Conservation (phyloP, 2,113 vertebrate genomes). For the Psittacus erithacus region DNA sequence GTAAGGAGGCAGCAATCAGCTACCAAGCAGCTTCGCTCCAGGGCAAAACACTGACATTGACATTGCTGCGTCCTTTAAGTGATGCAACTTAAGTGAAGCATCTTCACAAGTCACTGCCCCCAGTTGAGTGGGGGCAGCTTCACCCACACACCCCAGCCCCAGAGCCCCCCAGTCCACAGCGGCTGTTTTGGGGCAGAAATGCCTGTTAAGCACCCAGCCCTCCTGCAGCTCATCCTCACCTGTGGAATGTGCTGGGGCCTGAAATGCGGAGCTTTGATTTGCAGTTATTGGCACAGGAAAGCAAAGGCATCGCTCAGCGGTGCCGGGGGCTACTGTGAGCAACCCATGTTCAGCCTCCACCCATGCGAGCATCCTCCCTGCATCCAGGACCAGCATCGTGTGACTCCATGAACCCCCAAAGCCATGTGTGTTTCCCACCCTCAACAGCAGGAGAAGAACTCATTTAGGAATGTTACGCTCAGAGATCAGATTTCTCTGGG, state of each 20-base stretch:
- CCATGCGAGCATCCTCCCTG: background rate
- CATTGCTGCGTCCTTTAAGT: background rate
- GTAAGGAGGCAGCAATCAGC: background rate
- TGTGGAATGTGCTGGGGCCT: too few relatives aligned
- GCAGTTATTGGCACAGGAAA: background rate
- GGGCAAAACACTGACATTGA: background rate
- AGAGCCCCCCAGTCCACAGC: background rate
- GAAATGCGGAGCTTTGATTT: fast-evolving
- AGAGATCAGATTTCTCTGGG: background rate
- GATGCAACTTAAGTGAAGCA: background rate
- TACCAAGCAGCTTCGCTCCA: background rate
- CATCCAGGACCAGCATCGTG: background rate
- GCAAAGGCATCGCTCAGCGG: background rate
- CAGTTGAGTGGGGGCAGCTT: fast-evolving
- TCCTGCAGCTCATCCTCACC: background rate
- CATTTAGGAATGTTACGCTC: fast-evolving
- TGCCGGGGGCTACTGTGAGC: background rate
- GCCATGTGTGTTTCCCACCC: fast-evolving
- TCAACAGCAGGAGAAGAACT: background rate
- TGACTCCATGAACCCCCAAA: fast-evolving
- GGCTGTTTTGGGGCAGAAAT: background rate
- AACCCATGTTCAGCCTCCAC: background rate
- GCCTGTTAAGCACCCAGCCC: background rate
- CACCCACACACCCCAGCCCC: fast-evolving
- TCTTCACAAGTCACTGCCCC: background rate